Percentiles rank a stretch among this genome's conserved stretches.
Conservation (phyloP, 2,888 invertebrate species). For the Hypselothyrea guttata region DNA sequence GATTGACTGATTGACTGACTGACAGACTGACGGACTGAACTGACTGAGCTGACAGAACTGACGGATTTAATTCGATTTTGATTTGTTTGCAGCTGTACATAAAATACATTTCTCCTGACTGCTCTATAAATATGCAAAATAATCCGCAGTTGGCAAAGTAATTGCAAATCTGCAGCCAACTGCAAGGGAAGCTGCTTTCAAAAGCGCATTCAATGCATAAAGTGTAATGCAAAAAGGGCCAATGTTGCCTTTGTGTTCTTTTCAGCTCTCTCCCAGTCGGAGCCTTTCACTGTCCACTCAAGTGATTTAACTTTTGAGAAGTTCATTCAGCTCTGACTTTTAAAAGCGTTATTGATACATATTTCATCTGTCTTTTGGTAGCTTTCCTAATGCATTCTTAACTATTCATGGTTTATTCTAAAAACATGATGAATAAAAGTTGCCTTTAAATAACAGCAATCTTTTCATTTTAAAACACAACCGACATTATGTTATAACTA, state of each 20-base stretch:
- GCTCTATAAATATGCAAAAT: slow-evolving; percentile 35
- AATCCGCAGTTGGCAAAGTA: slow-evolving; percentile 26
- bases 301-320: slow-evolving; percentile 25
- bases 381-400: too few species aligned
- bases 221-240: slow-evolving; percentile 12
- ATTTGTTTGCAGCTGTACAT: slow-evolving; percentile 40
- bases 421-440: too few species aligned
- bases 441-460: too few species aligned
- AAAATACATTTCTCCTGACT: slow-evolving; percentile 4
- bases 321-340: slow-evolving; percentile 13
- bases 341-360: too few species aligned
- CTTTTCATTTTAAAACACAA: too few species aligned
- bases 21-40: slow-evolving; percentile 9
- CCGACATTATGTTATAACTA: too few species aligned
- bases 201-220: background rate
- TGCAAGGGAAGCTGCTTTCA: background rate
- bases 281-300: slow-evolving; percentile 19
- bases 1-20: slow-evolving; percentile 32
- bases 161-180: slow-evolving; percentile 26
- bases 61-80: slow-evolving; percentile 17
- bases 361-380: slow-evolving; percentile 2
- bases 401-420: too few species aligned
- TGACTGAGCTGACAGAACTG: background rate
- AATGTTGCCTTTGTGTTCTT: slow-evolving; percentile 7
- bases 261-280: slow-evolving; percentile 3